Evolutionary conservation across 2,113 vertebrate genomes (phyloP).

Genomic region (Todiramphus saurophagus): DNA sequence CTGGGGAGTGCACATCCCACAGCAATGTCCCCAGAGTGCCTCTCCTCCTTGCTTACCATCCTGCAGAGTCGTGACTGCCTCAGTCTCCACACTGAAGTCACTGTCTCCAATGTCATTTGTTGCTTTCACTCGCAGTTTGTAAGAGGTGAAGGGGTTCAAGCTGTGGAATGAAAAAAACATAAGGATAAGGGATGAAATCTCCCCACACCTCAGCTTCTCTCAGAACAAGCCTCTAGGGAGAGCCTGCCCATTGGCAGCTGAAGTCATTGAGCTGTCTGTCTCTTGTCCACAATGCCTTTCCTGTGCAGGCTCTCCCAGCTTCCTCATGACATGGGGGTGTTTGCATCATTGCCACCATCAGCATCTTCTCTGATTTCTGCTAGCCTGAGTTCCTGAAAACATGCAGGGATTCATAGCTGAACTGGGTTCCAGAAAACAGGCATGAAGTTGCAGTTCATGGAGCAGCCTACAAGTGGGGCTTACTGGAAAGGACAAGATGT

Average conservation of each 20-base stretch:
- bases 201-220: background rate
- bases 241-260: background rate
- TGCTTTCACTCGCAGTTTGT: slow-evolving; percentile 92
- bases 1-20: rapidly evolving
- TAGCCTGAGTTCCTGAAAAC: background rate
- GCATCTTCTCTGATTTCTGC: background rate
- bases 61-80: slow-evolving; percentile 90
- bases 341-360: background rate
- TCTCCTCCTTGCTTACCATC: slow-evolving; percentile 82
- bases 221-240: background rate
- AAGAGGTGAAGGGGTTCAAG: slow-evolving; percentile 92
- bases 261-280: background rate
- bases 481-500: background rate
- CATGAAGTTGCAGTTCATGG: background rate
- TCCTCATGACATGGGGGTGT: background rate
- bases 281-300: background rate
- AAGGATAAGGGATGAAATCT: background rate
- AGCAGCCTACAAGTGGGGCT: background rate
- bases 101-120: slow-evolving; percentile 96
- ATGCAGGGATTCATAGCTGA: rapidly evolving
- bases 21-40: rapidly evolving
- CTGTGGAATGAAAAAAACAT: slow-evolving; percentile 53
- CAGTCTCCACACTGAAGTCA: slow-evolving; percentile 85
- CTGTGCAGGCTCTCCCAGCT: background rate
- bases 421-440: background rate